phyloP scores from a whole-genome alignment of 2,888 invertebrate species.

The Archaeoteleia sp. region DNA sequence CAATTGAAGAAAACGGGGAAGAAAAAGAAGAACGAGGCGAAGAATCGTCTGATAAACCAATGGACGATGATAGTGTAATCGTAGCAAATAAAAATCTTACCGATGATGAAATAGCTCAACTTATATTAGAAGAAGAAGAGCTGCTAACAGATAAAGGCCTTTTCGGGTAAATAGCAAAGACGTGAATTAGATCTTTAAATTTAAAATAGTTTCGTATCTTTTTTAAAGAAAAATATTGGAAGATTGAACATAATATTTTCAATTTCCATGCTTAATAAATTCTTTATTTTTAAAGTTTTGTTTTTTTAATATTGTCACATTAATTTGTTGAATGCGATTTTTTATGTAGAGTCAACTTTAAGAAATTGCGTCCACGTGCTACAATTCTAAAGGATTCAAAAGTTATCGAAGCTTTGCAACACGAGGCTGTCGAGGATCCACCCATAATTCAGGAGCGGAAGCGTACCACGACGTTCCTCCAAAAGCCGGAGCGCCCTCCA shows the following conservation, averaged over 20 bases:
- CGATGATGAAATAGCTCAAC: slow-evolving; percentile 81
- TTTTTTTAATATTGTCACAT: not conserved
- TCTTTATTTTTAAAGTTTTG: not conserved
- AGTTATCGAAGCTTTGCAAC: slow-evolving; percentile 78
- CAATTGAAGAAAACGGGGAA: slow-evolving; percentile 56
- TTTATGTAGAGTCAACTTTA: slow-evolving; percentile 80
- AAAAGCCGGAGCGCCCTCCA: slow-evolving; percentile 83
- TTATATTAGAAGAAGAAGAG: slow-evolving; percentile 83
- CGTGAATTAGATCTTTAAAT: too few relatives aligned
- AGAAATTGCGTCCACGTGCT: slow-evolving; percentile 81
- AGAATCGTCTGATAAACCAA: slow-evolving; percentile 62
- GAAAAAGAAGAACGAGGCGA: slow-evolving; percentile 56
- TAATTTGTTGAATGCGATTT: not conserved
- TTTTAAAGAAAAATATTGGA: too few relatives aligned
- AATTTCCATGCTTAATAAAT: too few relatives aligned
- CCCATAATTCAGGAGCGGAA: slow-evolving; percentile 65
- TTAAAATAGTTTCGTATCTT: too few relatives aligned
- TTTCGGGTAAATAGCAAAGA: slow-evolving; percentile 81
- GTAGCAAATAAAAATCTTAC: slow-evolving; percentile 76
- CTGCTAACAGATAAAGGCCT: slow-evolving; percentile 80
- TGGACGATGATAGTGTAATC: slow-evolving; percentile 67
- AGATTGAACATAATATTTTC: too few relatives aligned
- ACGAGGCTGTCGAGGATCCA: slow-evolving; percentile 64
- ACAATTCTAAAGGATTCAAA: slow-evolving; percentile 81
- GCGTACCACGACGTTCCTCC: slow-evolving; percentile 82